These are phyloP conservation scores for Lipophrys pholis DNA, from an alignment of 2,113 vertebrate species.

Conservation along the genomic window DNA sequence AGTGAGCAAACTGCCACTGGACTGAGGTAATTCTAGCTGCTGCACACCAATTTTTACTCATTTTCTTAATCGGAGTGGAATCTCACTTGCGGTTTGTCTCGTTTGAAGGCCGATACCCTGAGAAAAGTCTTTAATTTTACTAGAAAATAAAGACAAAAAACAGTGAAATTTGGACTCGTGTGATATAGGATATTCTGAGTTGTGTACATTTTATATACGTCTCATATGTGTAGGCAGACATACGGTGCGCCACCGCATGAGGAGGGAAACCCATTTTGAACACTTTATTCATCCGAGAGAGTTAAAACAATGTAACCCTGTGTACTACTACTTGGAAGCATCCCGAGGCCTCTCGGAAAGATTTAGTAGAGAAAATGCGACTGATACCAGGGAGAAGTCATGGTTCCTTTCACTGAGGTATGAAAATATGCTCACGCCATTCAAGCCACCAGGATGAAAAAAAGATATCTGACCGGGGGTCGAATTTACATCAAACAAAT, in stretches of 20 bases:
- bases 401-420: conserved; percentile 60
- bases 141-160: conserved; percentile 2
- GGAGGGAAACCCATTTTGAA: conserved; percentile 59
- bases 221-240: conserved; percentile 4
- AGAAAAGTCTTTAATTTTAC: conserved; percentile 39
- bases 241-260: no score
- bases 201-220: conserved; percentile 7
- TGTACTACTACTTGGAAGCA: conserved; percentile 66
- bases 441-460: conserved; percentile 65
- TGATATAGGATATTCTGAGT: background rate
- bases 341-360: conserved; percentile 71
- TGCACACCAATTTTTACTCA: conserved; percentile 23
- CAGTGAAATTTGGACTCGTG: background rate
- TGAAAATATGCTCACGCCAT: conserved; percentile 62
- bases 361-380: conserved; percentile 62
- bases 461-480: conserved; percentile 52
- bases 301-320: conserved; percentile 76
- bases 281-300: conserved; percentile 64
- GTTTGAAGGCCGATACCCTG: conserved; percentile 16
- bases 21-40: conserved; percentile 22
- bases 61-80: conserved; percentile 36
- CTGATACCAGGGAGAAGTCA: conserved; percentile 66
- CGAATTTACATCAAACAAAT: conserved; percentile 65
- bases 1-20: conserved; percentile 30
- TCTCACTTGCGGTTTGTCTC: conserved; percentile 28